Evolutionary conservation across 2,113 vertebrate genomes (phyloP), one percentile per base, ranked within the genome.

Genomic region (Picathartes gymnocephalus): DNA sequence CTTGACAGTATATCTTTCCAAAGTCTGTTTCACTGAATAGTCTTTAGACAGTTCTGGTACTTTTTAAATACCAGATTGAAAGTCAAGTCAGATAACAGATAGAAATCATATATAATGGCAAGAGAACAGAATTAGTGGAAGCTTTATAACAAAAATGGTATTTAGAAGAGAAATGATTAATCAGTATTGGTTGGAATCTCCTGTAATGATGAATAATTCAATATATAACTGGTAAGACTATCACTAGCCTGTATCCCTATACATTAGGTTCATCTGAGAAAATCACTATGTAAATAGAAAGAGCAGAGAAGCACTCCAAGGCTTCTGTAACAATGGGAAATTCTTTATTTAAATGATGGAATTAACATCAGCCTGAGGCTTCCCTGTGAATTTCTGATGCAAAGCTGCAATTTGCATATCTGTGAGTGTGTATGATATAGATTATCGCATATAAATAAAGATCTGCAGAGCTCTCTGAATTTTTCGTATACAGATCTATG

Each of bases 331-430:
- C 91, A 96, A 94, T 88, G 51, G 72, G 30, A 96, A 88, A 86
- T 86, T 95, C 80, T 95, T 97, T 94, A 97, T 95, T 97, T 97
- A 96, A 97, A 96, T 97, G 72, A 90, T 65, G 88, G 90, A 95
- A 96, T 96, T 96, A 96, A 84, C 88, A 93, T 95, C 94, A 96
- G 91, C 94, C 95, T 86, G 72, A 97, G 86, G 94, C 88, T 92
- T 93, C 86, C 83, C 77, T 90, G 68, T 70, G 91, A 95, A 93
- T 93, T 95, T 90, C 80, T 94, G 88, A 94, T 93, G 88, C 91
- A 95, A 96, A 97, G 80, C 92, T 90, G 47, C 24, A 86, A 86
- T 97, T 96, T 97, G 80, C 91, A 94, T 96, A 93, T 88, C 86
- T 94, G 71, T 92, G 85, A 92, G 92, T 90, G 84, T 47, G 72